These are phyloP conservation scores for Corythoichthys haematopterus DNA, from an alignment of 2,113 vertebrate genomes.

Conservation along the genomic window DNA sequence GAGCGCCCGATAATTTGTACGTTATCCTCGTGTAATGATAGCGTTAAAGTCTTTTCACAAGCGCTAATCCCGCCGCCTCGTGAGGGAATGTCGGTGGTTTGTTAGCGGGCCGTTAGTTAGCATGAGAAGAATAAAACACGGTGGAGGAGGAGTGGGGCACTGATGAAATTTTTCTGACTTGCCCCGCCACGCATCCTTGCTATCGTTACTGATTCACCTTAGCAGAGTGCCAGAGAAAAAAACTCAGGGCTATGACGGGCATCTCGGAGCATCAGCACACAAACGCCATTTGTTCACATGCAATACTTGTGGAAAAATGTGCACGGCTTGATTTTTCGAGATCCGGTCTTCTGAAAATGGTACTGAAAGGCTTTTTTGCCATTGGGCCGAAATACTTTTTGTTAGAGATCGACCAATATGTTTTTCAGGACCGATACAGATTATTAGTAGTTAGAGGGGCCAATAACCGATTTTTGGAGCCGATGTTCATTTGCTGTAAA, in stretches of 20 bases:
- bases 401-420: no score
- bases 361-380: no score
- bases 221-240: slow-evolving; percentile 49
- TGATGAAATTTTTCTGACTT: slow-evolving; percentile 70
- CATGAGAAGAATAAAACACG: slow-evolving; percentile 24
- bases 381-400: no score
- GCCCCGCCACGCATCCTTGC: slow-evolving; percentile 44
- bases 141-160: slow-evolving; percentile 52
- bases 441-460: no score
- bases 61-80: slow-evolving; percentile 75
- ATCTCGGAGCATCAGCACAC: background rate
- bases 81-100: slow-evolving; percentile 60
- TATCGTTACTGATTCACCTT: slow-evolving; percentile 57
- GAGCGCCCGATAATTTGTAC: slow-evolving; percentile 84
- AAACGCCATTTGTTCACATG: background rate
- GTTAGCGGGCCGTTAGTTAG: slow-evolving; percentile 50
- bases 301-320: background rate
- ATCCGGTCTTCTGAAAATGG: no score
- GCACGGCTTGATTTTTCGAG: no score
- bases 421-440: no score
- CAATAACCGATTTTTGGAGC: no score
- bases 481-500: no score
- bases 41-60: slow-evolving; percentile 83
- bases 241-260: slow-evolving; percentile 23
- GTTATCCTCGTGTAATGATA: slow-evolving; percentile 89